Evolutionary conservation across 2,113 vertebrate species (phyloP).

Genomic region (Crotalus horridus): DNA sequence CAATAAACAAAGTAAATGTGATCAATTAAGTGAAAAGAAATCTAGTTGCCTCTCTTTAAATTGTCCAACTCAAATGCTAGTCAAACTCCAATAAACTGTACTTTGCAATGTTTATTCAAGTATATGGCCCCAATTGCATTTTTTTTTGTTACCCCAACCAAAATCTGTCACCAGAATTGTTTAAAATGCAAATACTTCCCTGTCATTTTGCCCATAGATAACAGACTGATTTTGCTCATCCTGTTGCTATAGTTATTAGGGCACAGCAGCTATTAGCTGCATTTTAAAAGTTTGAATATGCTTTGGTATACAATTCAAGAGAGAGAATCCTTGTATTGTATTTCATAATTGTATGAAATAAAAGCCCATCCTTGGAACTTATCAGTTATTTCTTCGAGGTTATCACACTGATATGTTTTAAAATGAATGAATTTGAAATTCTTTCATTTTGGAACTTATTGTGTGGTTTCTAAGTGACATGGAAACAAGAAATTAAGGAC

Average conservation of each 20-base stretch:
- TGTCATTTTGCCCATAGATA: background rate
- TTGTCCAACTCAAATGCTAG: background rate
- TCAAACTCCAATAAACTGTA: background rate
- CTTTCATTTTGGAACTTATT: background rate
- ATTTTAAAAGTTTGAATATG: constrained; percentile 44
- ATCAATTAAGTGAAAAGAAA: background rate
- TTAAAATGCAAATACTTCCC: constrained; percentile 1
- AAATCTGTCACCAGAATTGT: background rate
- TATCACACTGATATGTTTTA: background rate
- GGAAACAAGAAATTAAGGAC: background rate
- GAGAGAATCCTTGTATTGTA: background rate
- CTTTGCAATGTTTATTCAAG: background rate
- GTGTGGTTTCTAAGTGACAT: background rate
- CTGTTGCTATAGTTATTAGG: constrained; percentile 31
- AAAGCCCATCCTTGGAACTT: background rate
- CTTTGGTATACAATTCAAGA: background rate
- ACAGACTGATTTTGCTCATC: background rate
- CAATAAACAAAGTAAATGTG: too few relatives aligned
- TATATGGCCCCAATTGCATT: background rate
- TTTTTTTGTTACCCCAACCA: background rate
- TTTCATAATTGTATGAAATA: constrained; percentile 19
- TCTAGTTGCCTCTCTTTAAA: background rate
- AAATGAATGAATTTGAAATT: background rate
- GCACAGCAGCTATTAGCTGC: constrained; percentile 51
- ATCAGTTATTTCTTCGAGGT: background rate